Evolutionary conservation across 2,797 vertebrate species (phyloP).

Genomic region (Hydrophis major): DNA sequence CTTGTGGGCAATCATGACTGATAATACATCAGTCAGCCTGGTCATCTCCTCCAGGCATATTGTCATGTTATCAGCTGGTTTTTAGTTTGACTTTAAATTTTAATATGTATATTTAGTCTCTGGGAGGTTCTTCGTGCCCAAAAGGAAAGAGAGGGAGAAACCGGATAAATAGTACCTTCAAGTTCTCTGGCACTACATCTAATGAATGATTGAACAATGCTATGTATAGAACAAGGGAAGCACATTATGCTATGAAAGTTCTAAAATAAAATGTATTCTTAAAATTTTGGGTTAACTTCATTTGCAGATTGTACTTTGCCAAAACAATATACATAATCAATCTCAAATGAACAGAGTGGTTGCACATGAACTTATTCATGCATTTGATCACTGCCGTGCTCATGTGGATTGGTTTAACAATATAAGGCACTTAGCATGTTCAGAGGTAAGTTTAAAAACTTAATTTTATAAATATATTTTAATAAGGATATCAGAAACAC

Average conservation of each 20-base stretch:
- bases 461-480: not conserved
- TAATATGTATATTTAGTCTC: not conserved
- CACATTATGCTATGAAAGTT: not conserved
- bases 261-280: not conserved
- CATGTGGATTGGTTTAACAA: constrained; percentile 94
- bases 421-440: constrained; percentile 89
- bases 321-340: constrained; percentile 93
- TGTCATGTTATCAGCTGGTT: not conserved
- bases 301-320: constrained; percentile 92
- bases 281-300: constrained; percentile 3
- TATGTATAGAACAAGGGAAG: not conserved
- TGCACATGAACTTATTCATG: constrained; percentile 93
- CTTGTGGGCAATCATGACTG: not conserved
- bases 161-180: not conserved
- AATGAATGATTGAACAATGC: not conserved
- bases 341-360: constrained; percentile 93
- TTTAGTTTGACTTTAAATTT: not conserved
- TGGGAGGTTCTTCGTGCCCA: not conserved
- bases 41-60: not conserved
- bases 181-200: not conserved
- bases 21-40: not conserved
- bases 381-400: constrained; percentile 95
- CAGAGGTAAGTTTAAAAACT: constrained; percentile 81
- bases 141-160: not conserved
- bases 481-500: not conserved